Evolutionary conservation across 2,797 vertebrate species (phyloP).

Genomic region (Lophotriccus pileatus): DNA sequence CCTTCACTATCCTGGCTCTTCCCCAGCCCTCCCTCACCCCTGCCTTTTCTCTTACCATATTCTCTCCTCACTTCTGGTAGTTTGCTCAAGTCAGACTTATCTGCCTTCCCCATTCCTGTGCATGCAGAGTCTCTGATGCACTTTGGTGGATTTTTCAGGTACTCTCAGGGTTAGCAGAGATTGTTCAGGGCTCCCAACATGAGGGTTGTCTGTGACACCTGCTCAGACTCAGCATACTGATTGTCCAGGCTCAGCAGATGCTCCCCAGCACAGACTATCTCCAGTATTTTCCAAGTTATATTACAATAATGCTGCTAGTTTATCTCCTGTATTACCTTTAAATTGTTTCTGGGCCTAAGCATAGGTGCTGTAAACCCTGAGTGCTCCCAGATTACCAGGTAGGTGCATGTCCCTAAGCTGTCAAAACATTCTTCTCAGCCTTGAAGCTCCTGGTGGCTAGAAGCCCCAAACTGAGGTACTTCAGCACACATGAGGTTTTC

Average conservation of each 20-base stretch:
- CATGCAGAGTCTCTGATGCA: not conserved
- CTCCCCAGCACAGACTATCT: not conserved
- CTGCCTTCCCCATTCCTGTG: not conserved
- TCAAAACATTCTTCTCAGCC: not conserved
- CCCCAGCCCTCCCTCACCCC: not conserved
- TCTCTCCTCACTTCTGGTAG: not conserved
- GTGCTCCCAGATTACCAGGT: not conserved
- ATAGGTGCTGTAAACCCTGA: rapidly evolving
- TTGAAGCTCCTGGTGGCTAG: not conserved
- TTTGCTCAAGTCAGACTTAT: not conserved
- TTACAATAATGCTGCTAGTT: not conserved
- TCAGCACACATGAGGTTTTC: not conserved
- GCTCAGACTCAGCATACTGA: not conserved
- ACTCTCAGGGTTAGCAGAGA: rapidly evolving
- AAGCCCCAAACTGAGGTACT: not conserved
- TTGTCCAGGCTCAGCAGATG: not conserved
- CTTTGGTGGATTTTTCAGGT: not conserved
- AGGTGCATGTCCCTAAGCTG: not conserved
- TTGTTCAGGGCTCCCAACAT: rapidly evolving
- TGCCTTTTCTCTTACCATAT: not conserved
- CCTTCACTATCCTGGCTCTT: not conserved
- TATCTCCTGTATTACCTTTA: not conserved
- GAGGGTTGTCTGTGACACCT: not conserved
- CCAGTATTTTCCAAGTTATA: not conserved
- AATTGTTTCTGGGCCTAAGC: not conserved